phyloP scores from a whole-genome alignment of 1,140 invertebrate genomes.

The Cotesia typhae region DNA sequence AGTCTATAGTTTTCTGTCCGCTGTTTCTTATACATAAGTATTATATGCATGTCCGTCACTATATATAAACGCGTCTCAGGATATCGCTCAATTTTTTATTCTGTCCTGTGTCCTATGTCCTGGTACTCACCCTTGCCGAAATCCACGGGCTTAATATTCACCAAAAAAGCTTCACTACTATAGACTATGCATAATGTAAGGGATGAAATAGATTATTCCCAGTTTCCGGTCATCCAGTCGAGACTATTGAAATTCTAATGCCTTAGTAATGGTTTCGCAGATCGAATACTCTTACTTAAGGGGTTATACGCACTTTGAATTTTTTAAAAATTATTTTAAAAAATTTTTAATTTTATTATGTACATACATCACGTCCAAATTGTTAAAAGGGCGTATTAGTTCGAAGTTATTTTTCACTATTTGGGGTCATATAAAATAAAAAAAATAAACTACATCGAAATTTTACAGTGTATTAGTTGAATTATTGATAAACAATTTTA shows the following conservation, averaged over 20 bases:
- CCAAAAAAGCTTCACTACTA: not conserved
- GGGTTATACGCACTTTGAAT: too few relatives aligned
- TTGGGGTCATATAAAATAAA: too few relatives aligned
- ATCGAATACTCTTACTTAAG: too few relatives aligned
- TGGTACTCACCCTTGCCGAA: not conserved
- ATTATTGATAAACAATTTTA: too few relatives aligned
- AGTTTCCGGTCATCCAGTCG: conserved; percentile 9
- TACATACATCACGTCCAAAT: too few relatives aligned
- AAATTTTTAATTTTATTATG: too few relatives aligned
- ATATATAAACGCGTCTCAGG: conserved; percentile 36
- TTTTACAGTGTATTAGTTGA: too few relatives aligned
- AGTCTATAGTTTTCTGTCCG: conserved; percentile 3
- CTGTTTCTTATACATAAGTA: conserved; percentile 7
- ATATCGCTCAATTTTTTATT: conserved; percentile 62
- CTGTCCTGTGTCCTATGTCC: not conserved
- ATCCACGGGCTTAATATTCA: not conserved
- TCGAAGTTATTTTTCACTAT: too few relatives aligned
- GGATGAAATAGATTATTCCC: not conserved
- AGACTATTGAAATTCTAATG: conserved; percentile 26
- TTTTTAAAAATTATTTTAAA: too few relatives aligned
- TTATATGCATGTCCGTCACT: not conserved
- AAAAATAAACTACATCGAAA: too few relatives aligned
- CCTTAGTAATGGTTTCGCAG: too few relatives aligned
- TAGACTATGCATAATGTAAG: not conserved
- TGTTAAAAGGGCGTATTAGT: too few relatives aligned